Conservation (phyloP, 2,888 invertebrate species). For the Meiosimyza platycephala region DNA sequence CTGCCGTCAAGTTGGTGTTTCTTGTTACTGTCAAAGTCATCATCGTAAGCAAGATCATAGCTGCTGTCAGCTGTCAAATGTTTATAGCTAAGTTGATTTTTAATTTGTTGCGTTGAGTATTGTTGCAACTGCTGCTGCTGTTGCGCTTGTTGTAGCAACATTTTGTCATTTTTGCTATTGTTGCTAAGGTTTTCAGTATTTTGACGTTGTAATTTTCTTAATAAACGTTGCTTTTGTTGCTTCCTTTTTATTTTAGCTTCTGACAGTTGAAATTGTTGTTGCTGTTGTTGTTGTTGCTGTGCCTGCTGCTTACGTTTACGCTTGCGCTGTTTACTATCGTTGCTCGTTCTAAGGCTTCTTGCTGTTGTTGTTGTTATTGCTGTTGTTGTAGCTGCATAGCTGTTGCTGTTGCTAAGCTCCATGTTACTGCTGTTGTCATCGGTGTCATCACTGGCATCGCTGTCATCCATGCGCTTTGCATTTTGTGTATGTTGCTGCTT, state of each 20-base stretch:
- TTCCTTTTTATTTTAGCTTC: not conserved
- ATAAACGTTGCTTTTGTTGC: not conserved
- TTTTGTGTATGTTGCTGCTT: too few relatives aligned
- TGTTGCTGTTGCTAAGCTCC: slow-evolving; percentile 32
- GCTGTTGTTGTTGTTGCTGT: slow-evolving; percentile 14
- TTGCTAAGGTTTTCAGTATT: not conserved
- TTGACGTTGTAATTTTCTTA: not conserved
- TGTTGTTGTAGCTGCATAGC: not conserved
- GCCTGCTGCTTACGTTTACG: not conserved
- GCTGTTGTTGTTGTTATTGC: not conserved
- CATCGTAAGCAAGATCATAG: not conserved
- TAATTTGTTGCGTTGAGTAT: not conserved
- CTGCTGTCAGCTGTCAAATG: not conserved
- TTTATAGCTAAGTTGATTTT: not conserved
- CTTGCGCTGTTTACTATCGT: not conserved
- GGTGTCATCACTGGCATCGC: not conserved
- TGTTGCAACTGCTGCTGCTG: not conserved
- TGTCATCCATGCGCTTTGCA: not conserved
- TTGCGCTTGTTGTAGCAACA: not conserved
- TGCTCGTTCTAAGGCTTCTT: too few relatives aligned
- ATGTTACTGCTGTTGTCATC: slow-evolving; percentile 23
- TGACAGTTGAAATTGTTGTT: slow-evolving; percentile 10
- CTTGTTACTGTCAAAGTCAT: slow-evolving; percentile 22
- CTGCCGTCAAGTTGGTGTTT: slow-evolving; percentile 37
- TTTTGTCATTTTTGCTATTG: slow-evolving; percentile 3